Conservation (phyloP, 1,140 invertebrate genomes). For the Macrobrachium nipponense region DNA sequence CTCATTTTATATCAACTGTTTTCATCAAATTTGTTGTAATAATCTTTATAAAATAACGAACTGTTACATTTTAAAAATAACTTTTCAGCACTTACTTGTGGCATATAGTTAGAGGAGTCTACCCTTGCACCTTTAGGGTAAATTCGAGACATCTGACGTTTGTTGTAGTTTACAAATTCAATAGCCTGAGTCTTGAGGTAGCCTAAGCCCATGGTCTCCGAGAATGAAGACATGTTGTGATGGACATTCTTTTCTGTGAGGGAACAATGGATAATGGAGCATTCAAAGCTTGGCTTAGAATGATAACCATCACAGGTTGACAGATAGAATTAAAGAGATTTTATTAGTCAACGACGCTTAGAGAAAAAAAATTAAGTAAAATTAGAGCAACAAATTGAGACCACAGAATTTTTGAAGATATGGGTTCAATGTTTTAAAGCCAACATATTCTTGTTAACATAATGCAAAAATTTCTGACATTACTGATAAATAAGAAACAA, state of each 20-base stretch:
- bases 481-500: too few relatives aligned
- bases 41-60: background rate
- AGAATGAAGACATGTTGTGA: conserved; percentile 99
- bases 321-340: background rate
- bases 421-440: too few relatives aligned
- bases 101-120: conserved; percentile 99
- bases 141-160: conserved; percentile 97
- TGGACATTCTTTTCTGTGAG: conserved; percentile 90
- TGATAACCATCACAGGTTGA: background rate
- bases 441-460: too few relatives aligned
- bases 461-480: too few relatives aligned
- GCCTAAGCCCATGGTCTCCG: conserved; percentile 94
- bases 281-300: background rate
- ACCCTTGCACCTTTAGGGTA: conserved; percentile 98
- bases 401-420: too few relatives aligned
- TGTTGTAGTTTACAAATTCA: conserved; percentile 99
- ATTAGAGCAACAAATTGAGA: too few relatives aligned
- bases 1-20: too few relatives aligned
- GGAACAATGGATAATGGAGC: background rate
- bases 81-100: conserved; percentile 79
- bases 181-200: conserved; percentile 95
- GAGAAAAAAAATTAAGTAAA: too few relatives aligned
- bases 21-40: too few relatives aligned
- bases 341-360: too few relatives aligned
- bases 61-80: background rate